phyloP scores from a whole-genome alignment of 2,888 invertebrate species.

The Allolobophora icterica region DNA sequence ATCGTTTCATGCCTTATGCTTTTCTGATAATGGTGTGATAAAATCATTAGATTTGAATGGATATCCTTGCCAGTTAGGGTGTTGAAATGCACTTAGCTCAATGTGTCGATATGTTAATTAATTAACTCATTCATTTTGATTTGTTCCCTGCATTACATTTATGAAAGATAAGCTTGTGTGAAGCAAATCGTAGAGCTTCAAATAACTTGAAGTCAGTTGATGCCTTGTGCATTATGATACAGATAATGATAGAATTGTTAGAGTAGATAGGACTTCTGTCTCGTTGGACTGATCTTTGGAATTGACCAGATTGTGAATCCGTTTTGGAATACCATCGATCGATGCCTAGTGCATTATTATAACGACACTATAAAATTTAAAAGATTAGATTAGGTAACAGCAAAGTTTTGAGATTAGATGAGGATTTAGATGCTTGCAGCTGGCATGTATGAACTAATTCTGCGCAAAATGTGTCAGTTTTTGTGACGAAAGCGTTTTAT shows the following conservation, averaged over 20 bases:
- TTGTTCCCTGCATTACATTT: not conserved
- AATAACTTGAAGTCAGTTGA: not conserved
- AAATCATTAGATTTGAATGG: no score
- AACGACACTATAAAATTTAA: not conserved
- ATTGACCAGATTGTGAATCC: no score
- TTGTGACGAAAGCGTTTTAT: slow-evolving; percentile 25
- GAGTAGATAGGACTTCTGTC: not conserved
- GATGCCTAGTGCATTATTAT: not conserved
- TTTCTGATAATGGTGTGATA: no score
- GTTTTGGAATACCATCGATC: not conserved
- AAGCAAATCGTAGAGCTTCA: not conserved
- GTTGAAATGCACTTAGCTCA: no score
- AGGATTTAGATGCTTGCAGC: not conserved
- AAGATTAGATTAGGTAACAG: not conserved
- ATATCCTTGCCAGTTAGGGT: no score
- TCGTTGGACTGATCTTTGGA: not conserved
- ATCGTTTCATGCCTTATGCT: no score
- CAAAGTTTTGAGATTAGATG: no score
- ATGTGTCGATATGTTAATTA: no score
- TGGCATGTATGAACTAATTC: not conserved
- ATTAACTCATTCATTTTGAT: not conserved
- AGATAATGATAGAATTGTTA: no score
- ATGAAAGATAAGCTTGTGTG: not conserved
- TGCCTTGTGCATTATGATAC: not conserved
- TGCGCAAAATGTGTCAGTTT: not conserved